These are phyloP conservation scores for Siniperca scherzeri DNA, from an alignment of 2,797 vertebrate species.

Conservation along the genomic window DNA sequence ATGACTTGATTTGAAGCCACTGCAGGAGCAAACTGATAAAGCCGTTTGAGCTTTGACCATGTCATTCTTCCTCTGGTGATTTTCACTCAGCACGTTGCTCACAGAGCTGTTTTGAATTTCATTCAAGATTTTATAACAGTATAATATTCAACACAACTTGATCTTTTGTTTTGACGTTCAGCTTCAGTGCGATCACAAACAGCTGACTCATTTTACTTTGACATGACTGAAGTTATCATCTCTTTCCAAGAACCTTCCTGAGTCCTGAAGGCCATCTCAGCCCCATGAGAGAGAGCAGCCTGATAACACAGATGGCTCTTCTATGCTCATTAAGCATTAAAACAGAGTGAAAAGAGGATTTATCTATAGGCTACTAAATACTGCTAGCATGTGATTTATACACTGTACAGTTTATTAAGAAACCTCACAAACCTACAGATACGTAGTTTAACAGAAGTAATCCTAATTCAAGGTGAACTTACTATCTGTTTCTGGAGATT, in stretches of 20 bases:
- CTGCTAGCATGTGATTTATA: too few relatives aligned
- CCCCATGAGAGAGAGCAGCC: not conserved
- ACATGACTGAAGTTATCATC: conserved; percentile 25
- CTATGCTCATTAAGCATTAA: not conserved
- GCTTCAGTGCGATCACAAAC: conserved; percentile 16
- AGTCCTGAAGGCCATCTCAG: conserved; percentile 42
- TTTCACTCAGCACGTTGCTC: not conserved
- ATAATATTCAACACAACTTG: not conserved
- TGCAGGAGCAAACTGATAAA: too few relatives aligned
- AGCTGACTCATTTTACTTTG: conserved; percentile 41
- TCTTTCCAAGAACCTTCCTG: conserved; percentile 1
- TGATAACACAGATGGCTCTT: conserved; percentile 3
- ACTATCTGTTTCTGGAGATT: too few relatives aligned
- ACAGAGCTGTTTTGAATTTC: not conserved
- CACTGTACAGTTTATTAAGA: too few relatives aligned
- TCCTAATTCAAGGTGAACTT: too few relatives aligned
- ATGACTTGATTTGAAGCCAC: not conserved
- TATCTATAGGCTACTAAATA: too few relatives aligned
- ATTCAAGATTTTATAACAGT: not conserved
- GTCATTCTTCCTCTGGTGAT: not conserved
- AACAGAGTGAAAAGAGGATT: too few relatives aligned
- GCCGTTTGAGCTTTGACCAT: not conserved
- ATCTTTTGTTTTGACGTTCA: conserved; percentile 47
- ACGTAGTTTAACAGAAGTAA: too few relatives aligned
- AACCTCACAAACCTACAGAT: too few relatives aligned